Evolutionary conservation across 2,888 invertebrate species (phyloP), one percentile per base, ranked within the genome.

Genomic region (Phania funesta): DNA sequence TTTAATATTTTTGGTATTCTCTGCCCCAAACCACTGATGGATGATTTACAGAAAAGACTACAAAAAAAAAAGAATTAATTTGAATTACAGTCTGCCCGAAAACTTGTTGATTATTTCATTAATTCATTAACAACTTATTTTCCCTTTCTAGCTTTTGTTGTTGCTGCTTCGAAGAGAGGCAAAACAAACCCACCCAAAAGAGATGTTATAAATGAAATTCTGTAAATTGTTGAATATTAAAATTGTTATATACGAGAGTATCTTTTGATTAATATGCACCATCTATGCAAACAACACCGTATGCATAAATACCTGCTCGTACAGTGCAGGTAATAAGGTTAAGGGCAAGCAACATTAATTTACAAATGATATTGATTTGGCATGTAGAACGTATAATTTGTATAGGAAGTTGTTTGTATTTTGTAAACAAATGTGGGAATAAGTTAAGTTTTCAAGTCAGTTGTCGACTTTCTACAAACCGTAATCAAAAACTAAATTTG

Each of bases 71-170:
- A 22, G 32, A 58, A 62, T 64, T 62, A 29, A 62, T 56, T 74
- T 54, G 46, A 78, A 74, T 81, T 81, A 68, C 62, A 50, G 46
- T 44, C 58, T 77, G 77, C 79, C 71, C 84, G 83, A 83, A 85
- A 85, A 84, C 86, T 85, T 84, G 84, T 84, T 86, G 86, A 88
- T 89, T 89, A 56, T 67, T 76, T 67, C 16, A 77, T 77, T 89
- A 89, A 88, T 89, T 89, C 88, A 89, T 88, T 88, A 88, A 89
- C 80, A 74, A 85, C 86, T 35, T 70, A 11, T 38, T 22, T 38
- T 38, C 38, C n/a, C 3, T 35, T 56, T 18, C 22, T 50, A 8
- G 9, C 44, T n/a, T 41, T 50, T 52, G 13, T 46, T 56, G 18
- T 16, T 48, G 8, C 8, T 22, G 5, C 13, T 64, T 16, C 32